These are phyloP conservation scores for Crypturellus undulatus DNA, from an alignment of 2,113 vertebrate species.

Conservation along the genomic window DNA sequence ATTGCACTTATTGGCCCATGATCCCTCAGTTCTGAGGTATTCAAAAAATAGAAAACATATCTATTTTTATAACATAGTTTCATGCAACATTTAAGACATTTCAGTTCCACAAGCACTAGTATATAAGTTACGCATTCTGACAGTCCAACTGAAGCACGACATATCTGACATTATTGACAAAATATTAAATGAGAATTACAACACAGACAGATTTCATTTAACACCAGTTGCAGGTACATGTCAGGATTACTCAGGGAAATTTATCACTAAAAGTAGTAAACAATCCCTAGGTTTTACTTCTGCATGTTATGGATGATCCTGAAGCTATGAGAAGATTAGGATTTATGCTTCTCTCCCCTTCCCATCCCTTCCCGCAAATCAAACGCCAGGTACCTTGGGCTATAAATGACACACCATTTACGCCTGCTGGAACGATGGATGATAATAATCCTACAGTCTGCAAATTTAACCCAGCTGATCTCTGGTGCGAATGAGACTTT, in stretches of 20 bases:
- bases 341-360: background rate
- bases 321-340: background rate
- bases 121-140: constrained; percentile 73
- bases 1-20: constrained; percentile 99
- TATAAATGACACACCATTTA: background rate
- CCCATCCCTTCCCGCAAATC: background rate
- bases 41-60: constrained; percentile 86
- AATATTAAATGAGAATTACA: constrained; percentile 75
- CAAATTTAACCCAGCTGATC: background rate
- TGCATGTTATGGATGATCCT: background rate
- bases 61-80: constrained; percentile 85
- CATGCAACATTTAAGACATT: constrained; percentile 89
- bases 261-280: background rate
- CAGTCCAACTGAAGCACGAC: constrained; percentile 67
- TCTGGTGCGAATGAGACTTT: background rate
- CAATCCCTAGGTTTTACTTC: constrained; percentile 25
- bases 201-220: constrained; percentile 59
- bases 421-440: background rate
- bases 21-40: constrained; percentile 90
- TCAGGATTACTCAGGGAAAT: constrained; percentile 55
- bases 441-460: background rate
- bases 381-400: background rate
- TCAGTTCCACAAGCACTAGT: constrained; percentile 77
- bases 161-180: constrained; percentile 76
- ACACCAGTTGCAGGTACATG: constrained; percentile 64